Evolutionary conservation across 2,888 invertebrate species (phyloP).

Genomic region (Tenthredo scrophulariae): DNA sequence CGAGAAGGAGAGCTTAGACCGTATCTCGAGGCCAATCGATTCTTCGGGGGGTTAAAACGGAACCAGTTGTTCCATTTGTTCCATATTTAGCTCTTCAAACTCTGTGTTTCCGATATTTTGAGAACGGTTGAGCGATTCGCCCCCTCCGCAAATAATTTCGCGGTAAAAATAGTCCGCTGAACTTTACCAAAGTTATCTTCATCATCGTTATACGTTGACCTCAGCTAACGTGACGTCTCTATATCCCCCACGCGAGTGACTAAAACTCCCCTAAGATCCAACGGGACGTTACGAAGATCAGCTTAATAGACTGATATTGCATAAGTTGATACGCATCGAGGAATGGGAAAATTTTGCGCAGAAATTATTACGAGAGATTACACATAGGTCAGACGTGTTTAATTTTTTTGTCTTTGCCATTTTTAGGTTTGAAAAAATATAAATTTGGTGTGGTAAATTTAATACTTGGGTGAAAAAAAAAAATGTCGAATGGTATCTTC

Average conservation of each 20-base stretch:
- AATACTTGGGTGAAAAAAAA: not conserved
- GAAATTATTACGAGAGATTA: not conserved
- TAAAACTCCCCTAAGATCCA: not conserved
- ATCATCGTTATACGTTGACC: not conserved
- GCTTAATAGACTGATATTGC: not conserved
- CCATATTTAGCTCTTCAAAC: conserved; percentile 11
- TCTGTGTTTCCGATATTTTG: conserved; percentile 22
- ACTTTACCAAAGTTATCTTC: conserved; percentile 9
- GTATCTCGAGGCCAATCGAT: conserved; percentile 25
- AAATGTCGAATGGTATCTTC: not conserved
- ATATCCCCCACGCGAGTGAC: not conserved
- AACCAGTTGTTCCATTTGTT: conserved; percentile 22
- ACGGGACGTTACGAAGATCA: not conserved
- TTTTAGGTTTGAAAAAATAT: not conserved
- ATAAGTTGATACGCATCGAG: not conserved
- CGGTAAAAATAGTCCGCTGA: conserved; percentile 6
- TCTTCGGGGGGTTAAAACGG: conserved; percentile 16
- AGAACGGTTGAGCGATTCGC: not conserved
- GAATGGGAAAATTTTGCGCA: not conserved
- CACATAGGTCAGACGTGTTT: no score
- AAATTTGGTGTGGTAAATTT: not conserved
- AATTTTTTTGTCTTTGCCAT: not conserved
- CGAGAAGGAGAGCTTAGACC: not conserved
- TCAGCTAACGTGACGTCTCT: not conserved
- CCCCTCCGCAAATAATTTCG: not conserved